phyloP scores from a whole-genome alignment of 2,797 vertebrate genomes.

The Gorsachius magnificus region DNA sequence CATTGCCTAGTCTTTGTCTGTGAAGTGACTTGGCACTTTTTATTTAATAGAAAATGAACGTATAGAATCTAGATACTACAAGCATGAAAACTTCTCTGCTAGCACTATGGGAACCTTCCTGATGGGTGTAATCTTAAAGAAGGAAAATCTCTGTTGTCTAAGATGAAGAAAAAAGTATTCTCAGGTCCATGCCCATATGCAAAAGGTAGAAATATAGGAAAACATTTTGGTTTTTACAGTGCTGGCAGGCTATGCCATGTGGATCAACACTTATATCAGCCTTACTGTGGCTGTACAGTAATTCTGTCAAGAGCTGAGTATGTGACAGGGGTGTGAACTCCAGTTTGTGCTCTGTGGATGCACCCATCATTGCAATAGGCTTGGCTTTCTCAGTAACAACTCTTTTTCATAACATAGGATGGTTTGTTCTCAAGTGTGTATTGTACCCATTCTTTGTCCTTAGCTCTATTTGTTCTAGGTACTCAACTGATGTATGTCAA shows the following conservation, averaged over 20 bases:
- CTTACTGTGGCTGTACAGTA: background rate
- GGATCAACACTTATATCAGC: background rate
- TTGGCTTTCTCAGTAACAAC: background rate
- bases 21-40: background rate
- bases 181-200: background rate
- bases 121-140: background rate
- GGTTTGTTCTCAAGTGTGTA: background rate
- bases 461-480: background rate
- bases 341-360: background rate
- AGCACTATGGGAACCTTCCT: background rate
- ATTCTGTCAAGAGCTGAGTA: background rate
- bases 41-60: background rate
- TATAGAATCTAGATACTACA: background rate
- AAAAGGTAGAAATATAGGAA: background rate
- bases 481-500: background rate
- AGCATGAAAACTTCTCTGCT: background rate
- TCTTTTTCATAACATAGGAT: background rate
- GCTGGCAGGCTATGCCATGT: background rate
- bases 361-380: background rate
- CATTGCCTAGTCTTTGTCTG: background rate
- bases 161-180: background rate
- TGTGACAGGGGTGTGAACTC: background rate
- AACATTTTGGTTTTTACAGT: background rate
- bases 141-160: background rate
- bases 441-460: background rate